Conservation (phyloP, 2,797 vertebrate genomes). For the Protosalanx chinensis region DNA sequence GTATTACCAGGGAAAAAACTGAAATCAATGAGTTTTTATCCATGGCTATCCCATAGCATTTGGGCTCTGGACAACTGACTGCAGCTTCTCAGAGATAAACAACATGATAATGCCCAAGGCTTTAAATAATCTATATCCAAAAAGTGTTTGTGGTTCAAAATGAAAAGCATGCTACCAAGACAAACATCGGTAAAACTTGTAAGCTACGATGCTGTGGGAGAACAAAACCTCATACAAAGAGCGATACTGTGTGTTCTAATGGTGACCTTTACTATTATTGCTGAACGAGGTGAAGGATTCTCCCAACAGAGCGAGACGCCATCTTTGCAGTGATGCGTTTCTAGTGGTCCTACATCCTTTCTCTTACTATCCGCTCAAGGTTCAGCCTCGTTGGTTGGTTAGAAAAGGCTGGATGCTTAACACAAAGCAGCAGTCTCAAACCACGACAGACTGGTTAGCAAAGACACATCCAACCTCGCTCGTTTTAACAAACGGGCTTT, state of each 20-base stretch:
- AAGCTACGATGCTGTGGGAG: not conserved
- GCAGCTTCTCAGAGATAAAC: not conserved
- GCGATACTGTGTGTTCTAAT: not conserved
- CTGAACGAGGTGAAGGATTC: not conserved
- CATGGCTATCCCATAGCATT: not conserved
- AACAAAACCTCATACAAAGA: not conserved
- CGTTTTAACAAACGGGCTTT: constrained; percentile 39
- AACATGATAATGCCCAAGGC: not conserved
- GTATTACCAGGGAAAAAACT: not conserved
- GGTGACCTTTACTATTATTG: not conserved
- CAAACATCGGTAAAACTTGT: not conserved
- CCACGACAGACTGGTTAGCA: constrained; percentile 32
- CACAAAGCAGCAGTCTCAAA: not conserved
- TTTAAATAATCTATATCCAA: not conserved
- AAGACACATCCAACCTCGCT: constrained; percentile 29
- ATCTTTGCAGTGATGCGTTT: not conserved
- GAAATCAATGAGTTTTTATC: constrained; percentile 3
- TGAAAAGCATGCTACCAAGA: not conserved
- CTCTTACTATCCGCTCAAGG: not conserved
- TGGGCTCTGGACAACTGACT: not conserved
- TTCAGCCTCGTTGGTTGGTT: not conserved
- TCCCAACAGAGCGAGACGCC: not conserved
- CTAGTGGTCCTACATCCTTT: too few species aligned
- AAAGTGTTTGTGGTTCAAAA: not conserved
- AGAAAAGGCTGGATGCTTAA: not conserved